Evolutionary conservation across 2,888 invertebrate genomes (phyloP), one percentile per base, ranked within the genome.

Genomic region (Ypsolopha scabrella): DNA sequence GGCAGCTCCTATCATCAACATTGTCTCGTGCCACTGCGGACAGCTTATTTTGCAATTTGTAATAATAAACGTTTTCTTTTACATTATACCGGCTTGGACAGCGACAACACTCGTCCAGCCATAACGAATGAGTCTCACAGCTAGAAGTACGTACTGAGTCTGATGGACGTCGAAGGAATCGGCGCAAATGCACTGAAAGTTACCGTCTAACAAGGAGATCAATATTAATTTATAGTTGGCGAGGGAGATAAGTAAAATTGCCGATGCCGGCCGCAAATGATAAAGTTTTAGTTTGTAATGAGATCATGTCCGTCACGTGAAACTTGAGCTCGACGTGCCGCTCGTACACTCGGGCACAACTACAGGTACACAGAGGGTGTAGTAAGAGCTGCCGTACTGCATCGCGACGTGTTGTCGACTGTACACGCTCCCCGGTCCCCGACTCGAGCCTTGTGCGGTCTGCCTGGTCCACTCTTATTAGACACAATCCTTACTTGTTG

Each of bases 271-370:
- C 59, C 58, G 62, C 64, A 60, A 64, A 68, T 65, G 64, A 60
- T 59, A 57, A 69, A 71, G 66, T 71, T 71, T 55, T 62, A 60
- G 59, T 65, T 58, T 60, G 58, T 63, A 67, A 65, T 60, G 55
- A 53, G 57, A 56, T 66, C 64, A 62, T 50, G 54, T 52, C 52
- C 49, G 51, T 53, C 53, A 53, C 33, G 48, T 13, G 9, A 13
- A 38, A 41, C 41, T 50, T n/a, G 46, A 38, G 44, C 41, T 10
- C 11, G 24, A 38, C 48, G 38, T 8, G 13, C 43, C 24, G 14
- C 13, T 4, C 41, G 11, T 14, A 13, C 43, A 24, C 6, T 41
- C 11, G 24, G 11, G 13, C 43, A 24, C 7, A 4, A 24, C 13
- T 24, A 7, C 6, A 6, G 13, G 41, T 6, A 11, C 11, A 14